Evolutionary conservation across 2,888 invertebrate species (phyloP).

Genomic region (Gibbula magus): DNA sequence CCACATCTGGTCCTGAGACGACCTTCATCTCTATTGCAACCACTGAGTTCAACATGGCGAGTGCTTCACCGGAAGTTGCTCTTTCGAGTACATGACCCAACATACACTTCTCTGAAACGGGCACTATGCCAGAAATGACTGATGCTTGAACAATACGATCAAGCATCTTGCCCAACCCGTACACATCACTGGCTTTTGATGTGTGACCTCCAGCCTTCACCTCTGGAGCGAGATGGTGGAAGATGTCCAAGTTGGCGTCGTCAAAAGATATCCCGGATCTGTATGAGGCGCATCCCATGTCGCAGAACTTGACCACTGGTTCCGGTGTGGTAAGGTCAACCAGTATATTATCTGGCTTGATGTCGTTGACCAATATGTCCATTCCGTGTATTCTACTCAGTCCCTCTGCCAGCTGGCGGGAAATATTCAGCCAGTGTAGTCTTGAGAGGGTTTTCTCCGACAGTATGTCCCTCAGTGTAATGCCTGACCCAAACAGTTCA

Average conservation of each 20-base stretch:
- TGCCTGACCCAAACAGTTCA: not conserved
- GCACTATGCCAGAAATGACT: not conserved
- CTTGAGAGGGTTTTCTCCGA: not conserved
- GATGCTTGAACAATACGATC: not conserved
- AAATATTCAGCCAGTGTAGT: not conserved
- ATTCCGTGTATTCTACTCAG: constrained; percentile 11
- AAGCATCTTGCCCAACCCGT: not conserved
- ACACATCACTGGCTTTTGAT: constrained; percentile 5
- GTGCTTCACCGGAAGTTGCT: not conserved
- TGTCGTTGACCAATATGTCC: constrained; percentile 13
- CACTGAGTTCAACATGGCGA: not conserved
- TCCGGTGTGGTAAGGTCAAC: not conserved
- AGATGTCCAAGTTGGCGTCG: not conserved
- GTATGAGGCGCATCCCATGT: not conserved
- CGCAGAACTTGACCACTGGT: not conserved
- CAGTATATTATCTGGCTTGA: constrained; percentile 19
- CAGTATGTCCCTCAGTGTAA: not conserved
- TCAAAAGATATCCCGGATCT: not conserved
- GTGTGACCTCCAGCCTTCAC: not conserved
- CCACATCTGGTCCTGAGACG: too few relatives aligned
- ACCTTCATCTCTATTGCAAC: too few relatives aligned
- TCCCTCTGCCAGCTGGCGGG: not conserved
- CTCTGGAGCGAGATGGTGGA: constrained; percentile 2
- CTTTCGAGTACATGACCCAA: not conserved
- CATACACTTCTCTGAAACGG: not conserved